Base-by-base conservation (phyloP, 2,113 vertebrate species). In the Gallinago paraguaiae region DNA sequence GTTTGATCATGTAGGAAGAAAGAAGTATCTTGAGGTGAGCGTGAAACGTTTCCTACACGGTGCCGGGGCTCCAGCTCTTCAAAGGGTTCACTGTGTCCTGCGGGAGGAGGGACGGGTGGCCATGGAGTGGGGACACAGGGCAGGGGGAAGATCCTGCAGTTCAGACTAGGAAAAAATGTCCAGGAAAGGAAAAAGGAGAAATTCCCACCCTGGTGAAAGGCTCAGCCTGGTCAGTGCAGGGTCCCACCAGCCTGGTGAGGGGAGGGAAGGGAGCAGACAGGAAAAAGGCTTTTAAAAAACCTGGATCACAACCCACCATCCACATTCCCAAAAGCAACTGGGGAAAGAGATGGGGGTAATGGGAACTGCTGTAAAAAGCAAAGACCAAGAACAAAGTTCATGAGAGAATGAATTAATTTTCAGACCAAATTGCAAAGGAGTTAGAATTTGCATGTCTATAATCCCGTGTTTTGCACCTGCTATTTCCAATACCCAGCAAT, bases 91-190 rank as follows among this genome's bases (percentile, higher is more conserved):
- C 3, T 7, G 65, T 20, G 31, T 8, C 60, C 39, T 11, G 27
- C 72, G 30, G 63, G 28, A 43, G 50, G 15, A 18, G 28, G 8
- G 6, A 3, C 0, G 10, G 67, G 37, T 9, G 22, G 57, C 23
- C 35, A 41, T 1, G 2, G 53, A 28, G 25, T 4, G 3, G 4
- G 18, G 10, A 17, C n/a, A 3, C 64, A 51, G 54, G 35, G 27
- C 19, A 17, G 15, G 0, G 1, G 12, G 17, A 28, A 60, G 25
- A 25, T 1, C 4, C 18, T 14, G 0, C 24, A 46, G 37, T 7
- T 60, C 5, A 10, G 1, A 16, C n/a, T 43, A 50, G 1, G 28
- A 48, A 14, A 24, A 64, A 22, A 11, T 2, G 17, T 7, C 24
- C 22, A 23, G 17, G 30, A 50, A 43, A 69, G 28, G 6, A 39